Percentiles rank a stretch among this genome's conserved stretches.
These are phyloP conservation scores for Sarcoramphus papa DNA, from an alignment of 2,797 vertebrate species.

Conservation along the genomic window DNA sequence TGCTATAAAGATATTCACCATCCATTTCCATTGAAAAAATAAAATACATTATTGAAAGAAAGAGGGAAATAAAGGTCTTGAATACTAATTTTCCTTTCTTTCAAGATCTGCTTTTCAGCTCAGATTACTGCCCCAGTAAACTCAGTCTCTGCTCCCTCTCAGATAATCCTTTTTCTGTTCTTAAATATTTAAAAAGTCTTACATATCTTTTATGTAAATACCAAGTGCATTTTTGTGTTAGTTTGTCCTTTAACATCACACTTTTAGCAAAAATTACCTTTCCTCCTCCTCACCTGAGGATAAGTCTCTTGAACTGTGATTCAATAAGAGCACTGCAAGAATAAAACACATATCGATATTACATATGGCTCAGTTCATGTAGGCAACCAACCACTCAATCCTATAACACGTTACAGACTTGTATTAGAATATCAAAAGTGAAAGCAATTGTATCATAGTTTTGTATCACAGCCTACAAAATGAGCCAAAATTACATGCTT, in stretches of 20 bases:
- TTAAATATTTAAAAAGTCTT: not conserved
- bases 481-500: not conserved
- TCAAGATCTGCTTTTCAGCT: not conserved
- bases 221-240: not conserved
- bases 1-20: not conserved
- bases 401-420: accelerated
- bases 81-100: not conserved
- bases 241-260: not conserved
- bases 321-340: not conserved
- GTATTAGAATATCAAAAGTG: not conserved
- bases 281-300: not conserved
- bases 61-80: not conserved
- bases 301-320: not conserved
- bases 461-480: not conserved
- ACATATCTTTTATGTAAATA: not conserved
- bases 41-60: not conserved
- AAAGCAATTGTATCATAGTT: not conserved
- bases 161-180: not conserved
- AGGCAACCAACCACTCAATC: not conserved
- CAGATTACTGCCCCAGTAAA: not conserved
- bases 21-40: not conserved
- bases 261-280: not conserved
- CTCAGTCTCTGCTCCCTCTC: not conserved
- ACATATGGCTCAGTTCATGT: not conserved
- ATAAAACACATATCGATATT: not conserved